phyloP scores from a whole-genome alignment of 37 sponge, comb jelly and placozoan species.

The Halichondria panicea region DNA sequence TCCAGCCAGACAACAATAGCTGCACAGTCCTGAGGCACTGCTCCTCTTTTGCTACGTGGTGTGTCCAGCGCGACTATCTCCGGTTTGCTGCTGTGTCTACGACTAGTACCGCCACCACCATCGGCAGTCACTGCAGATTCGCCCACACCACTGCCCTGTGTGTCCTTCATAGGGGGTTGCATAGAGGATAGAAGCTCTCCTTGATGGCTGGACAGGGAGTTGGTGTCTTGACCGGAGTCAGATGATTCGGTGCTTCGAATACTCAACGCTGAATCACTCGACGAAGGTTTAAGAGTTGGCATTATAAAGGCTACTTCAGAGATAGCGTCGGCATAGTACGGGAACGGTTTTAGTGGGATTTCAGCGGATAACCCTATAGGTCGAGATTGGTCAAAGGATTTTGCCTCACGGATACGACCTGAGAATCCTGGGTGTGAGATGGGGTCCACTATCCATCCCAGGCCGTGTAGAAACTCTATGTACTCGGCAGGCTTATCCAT shows the following conservation, averaged over 20 bases:
- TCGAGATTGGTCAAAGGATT: constrained; percentile 1
- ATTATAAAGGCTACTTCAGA: constrained; percentile 82
- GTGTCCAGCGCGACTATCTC: not conserved
- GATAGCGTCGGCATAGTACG: constrained; percentile 78
- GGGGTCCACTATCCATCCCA: constrained; percentile 89
- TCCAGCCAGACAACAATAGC: constrained; percentile 93
- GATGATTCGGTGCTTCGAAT: constrained; percentile 62
- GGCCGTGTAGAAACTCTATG: constrained; percentile 64
- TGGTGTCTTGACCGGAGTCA: constrained; percentile 44
- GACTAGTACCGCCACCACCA: not conserved
- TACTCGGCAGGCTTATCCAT: constrained; percentile 62
- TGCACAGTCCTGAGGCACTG: constrained; percentile 64
- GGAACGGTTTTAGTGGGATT: constrained; percentile 64
- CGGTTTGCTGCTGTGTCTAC: not conserved
- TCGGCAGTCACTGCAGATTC: constrained; percentile 27
- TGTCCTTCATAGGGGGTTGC: constrained; percentile 1
- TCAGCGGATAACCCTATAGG: constrained; percentile 34
- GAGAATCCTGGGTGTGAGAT: constrained; percentile 75
- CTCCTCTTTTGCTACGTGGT: constrained; percentile 15
- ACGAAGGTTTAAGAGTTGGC: constrained; percentile 33
- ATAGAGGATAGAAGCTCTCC: not conserved
- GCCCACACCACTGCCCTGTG: constrained; percentile 49
- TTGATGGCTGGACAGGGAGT: constrained; percentile 1
- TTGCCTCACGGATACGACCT: constrained; percentile 57
- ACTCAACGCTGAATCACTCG: constrained; percentile 49